Evolutionary conservation across 2,113 vertebrate genomes (phyloP), one percentile per base, ranked within the genome.

Genomic region (Sinocyclocheilus anshuiensis): DNA sequence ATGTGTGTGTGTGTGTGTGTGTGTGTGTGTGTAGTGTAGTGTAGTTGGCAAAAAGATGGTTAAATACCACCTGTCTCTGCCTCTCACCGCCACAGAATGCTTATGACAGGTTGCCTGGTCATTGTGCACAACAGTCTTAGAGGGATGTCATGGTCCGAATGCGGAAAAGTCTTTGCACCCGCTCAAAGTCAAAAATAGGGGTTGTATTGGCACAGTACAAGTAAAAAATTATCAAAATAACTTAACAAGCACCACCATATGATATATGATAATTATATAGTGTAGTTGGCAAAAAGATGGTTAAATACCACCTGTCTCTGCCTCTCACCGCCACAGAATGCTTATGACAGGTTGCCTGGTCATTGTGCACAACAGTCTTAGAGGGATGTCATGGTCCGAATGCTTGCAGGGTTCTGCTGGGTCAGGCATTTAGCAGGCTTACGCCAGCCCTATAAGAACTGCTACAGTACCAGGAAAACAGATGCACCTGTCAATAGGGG

Each of bases 401-500:
- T 92, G 92, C 89, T 90, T 90, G 87, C 88, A 86, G 90, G 91
- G 88, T 92, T 92, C 90, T 89, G 77, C 91, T 92, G 92, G 89
- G 91, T 91, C 85, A 87, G 93, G 89, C 90, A 93, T 92, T 90
- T 94, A 90, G 77, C 77, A 92, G 86, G 90, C 87, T 89, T 87
- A 91, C 85, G 84, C 81, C 82, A 77, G 90, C 91, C 92, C 90
- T 94, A 92, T 91, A 95, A 92, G 87, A 93, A 87, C 91, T 89
- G 86, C 29, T 77, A 2, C 90, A 82, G 91, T 87, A 90, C 86
- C 16, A 76, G 90, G 83, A 45, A 86, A 89, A 92, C 90, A 94
- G 90, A 92, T 94, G 93, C 94, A 95, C 94, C 91, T 94, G 94
- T 93, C 93, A 95, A 91, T 92, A 91, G 88, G 86, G 87, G 86